A percentile compares a stretch with the other conserved stretches of the same genome.
Conservation (phyloP, 1,140 invertebrate species). For the Pseudomyrmex dendroicus region DNA sequence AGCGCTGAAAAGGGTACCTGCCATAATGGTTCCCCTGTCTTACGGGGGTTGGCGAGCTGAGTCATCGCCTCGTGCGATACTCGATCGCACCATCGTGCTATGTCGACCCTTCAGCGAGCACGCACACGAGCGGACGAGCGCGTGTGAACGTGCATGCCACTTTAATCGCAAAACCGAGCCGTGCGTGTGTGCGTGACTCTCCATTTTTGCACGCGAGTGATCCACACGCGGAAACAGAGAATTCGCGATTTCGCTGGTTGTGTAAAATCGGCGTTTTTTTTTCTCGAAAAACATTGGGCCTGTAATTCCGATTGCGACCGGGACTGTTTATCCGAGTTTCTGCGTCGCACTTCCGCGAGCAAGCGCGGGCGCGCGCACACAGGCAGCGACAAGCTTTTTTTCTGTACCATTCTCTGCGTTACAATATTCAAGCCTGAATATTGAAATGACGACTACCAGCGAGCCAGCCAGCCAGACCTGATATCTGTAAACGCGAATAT, state of each 20-base stretch:
- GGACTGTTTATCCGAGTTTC: slow-evolving; percentile 44
- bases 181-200: slow-evolving; percentile 44
- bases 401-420: slow-evolving; percentile 44
- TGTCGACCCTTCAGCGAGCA: slow-evolving; percentile 52
- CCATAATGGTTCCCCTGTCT: slow-evolving; percentile 69
- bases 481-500: slow-evolving; percentile 59
- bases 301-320: not conserved
- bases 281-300: slow-evolving; percentile 24
- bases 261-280: slow-evolving; percentile 19
- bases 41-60: slow-evolving; percentile 73
- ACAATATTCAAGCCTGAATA: slow-evolving; percentile 54
- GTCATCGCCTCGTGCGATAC: slow-evolving; percentile 77
- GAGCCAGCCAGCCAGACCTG: not conserved
- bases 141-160: slow-evolving; percentile 44
- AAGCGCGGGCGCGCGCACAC: not conserved
- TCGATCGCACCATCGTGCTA: slow-evolving; percentile 73
- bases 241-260: slow-evolving; percentile 33
- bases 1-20: slow-evolving; percentile 64
- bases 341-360: not conserved
- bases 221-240: slow-evolving; percentile 29
- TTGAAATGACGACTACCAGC: slow-evolving; percentile 49
- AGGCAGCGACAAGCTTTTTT: slow-evolving; percentile 9
- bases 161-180: slow-evolving; percentile 18
- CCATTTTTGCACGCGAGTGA: slow-evolving; percentile 38
- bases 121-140: slow-evolving; percentile 40